Conservation (phyloP, 1,140 invertebrate species). For the Achroia grisella region DNA sequence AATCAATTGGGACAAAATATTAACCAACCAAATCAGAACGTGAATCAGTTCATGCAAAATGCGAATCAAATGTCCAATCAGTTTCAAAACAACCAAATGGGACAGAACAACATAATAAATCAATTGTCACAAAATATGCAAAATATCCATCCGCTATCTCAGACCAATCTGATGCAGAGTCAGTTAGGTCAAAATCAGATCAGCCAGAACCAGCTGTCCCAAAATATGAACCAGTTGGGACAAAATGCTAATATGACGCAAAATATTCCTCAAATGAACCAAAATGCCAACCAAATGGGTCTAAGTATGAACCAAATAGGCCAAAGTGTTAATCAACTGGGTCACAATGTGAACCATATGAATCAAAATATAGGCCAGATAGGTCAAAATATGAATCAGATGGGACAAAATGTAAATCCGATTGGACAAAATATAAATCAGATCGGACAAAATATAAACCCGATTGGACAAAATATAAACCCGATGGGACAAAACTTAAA, state of each 20-base stretch:
- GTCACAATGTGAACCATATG: conserved; percentile 21
- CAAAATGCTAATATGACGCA: conserved; percentile 25
- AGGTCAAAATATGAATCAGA: conserved; percentile 31
- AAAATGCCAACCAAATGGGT: conserved; percentile 11
- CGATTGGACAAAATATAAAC: conserved; percentile 15
- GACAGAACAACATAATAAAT: conserved; percentile 26
- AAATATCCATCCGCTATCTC: not conserved
- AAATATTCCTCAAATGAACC: conserved; percentile 29
- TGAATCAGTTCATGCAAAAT: conserved; percentile 40
- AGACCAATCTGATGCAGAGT: conserved; percentile 2
- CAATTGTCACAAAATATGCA: conserved; percentile 5
- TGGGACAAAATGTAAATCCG: conserved; percentile 12
- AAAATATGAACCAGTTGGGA: conserved; percentile 14
- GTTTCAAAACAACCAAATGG: conserved; percentile 46
- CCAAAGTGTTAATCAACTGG: conserved; percentile 24
- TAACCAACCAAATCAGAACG: conserved; percentile 19
- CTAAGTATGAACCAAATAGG: conserved; percentile 35
- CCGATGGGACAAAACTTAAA: conserved; percentile 19
- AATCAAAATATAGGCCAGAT: conserved; percentile 30
- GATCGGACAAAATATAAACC: conserved; percentile 27
- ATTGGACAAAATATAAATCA: conserved; percentile 20
- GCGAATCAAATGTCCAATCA: conserved; percentile 33
- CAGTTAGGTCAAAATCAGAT: conserved; percentile 5
- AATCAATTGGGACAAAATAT: conserved; percentile 11
- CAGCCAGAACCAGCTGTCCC: conserved; percentile 9